Evolutionary conservation across 1,140 invertebrate species (phyloP).

Genomic region (Lamellibrachia luymesi): DNA sequence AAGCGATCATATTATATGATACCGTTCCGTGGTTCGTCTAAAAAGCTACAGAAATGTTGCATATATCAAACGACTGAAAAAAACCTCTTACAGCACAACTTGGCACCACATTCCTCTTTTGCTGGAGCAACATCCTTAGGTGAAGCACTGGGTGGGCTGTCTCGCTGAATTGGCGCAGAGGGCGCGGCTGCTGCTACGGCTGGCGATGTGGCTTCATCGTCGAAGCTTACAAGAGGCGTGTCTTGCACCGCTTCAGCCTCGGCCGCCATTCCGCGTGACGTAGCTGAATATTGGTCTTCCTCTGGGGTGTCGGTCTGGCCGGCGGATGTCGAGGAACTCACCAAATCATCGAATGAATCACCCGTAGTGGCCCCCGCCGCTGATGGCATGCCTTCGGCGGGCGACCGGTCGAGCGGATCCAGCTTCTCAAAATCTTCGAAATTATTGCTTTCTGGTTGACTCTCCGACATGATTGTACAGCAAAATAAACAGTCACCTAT

Average conservation of each 20-base stretch:
- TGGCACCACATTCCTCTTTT: not conserved
- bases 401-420: not conserved
- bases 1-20: no score
- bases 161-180: not conserved
- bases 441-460: not conserved
- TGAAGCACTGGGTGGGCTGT: not conserved
- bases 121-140: not conserved
- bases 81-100: not conserved
- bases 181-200: not conserved
- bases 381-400: not conserved
- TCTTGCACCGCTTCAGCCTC: not conserved
- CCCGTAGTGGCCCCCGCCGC: not conserved
- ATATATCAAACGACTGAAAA: not conserved
- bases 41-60: not conserved
- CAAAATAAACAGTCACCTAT: not conserved
- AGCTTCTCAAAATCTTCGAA: constrained; percentile 5
- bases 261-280: not conserved
- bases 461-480: not conserved
- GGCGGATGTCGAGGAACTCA: not conserved
- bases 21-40: no score
- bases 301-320: not conserved
- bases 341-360: not conserved
- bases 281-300: not conserved
- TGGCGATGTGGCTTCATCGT: not conserved
- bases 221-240: not conserved